Evolutionary conservation across 2,113 vertebrate genomes (phyloP), one percentile per base, ranked within the genome.

Genomic region (Poecilia latipinna): DNA sequence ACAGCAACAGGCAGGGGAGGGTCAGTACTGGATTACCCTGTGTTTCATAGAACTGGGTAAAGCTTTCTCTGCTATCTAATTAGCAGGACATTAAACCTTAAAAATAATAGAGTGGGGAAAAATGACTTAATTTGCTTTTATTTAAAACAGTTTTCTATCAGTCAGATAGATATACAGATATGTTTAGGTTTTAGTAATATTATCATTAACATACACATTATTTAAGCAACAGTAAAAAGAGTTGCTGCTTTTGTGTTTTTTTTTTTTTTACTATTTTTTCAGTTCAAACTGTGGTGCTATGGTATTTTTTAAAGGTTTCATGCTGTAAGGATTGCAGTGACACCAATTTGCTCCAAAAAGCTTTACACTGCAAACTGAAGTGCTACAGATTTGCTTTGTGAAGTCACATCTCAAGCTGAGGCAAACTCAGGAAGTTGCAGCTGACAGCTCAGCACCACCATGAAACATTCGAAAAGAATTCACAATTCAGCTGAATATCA

Each of bases 401-500:
- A 65, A 63, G 13, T 37, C 42, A 24, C 35, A 42, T 72, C 37
- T n/a, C 39, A 31, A 63, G n/a, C 31, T 35, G 78, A 74, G 32
- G 15, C 32, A 75, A 67, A 82, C 7, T 62, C 77, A 82, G 84
- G 83, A 86, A 87, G 80, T 83, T 28, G 60, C 61, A 80, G 64
- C 76, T 82, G 71, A 78, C 75, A 83, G 78, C 74, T 75, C 75
- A 78, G 75, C 84, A 68, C 76, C 61, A 66, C 66, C 62, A 75
- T 3, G 32, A 62, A 79, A 65, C 78, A 72, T 62, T 65, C 37
- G 69, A 74, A 72, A 86, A 75, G 26, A 85, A 86, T 82, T 79
- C 64, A 68, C 62, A 79, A 26, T 74, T 84, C 72, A 84, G 78
- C 82, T 83, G 86, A 73, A 74, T 64, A 65, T 84, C 75, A 63